Conservation (phyloP, 1,140 invertebrate genomes). For the Brachionus sp. region DNA sequence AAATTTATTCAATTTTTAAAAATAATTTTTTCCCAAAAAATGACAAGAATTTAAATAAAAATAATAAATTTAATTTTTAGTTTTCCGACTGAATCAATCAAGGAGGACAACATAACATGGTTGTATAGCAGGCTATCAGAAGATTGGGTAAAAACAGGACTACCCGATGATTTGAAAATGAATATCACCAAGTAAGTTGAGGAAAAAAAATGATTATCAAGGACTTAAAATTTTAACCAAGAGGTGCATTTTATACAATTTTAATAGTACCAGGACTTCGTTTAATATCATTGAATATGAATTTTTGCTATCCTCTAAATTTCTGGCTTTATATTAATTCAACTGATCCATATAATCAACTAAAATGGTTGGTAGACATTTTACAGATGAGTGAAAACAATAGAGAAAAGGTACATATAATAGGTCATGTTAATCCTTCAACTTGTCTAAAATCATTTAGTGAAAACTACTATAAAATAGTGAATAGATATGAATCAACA, state of each 20-base stretch:
- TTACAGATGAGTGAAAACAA: constrained; percentile 85
- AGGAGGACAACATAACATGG: constrained; percentile 34
- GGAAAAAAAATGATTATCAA: neutral
- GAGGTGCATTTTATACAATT: constrained; percentile 39
- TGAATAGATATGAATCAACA: constrained; percentile 58
- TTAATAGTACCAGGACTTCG: constrained; percentile 60
- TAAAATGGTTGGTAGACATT: constrained; percentile 71
- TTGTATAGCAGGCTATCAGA: constrained; percentile 19
- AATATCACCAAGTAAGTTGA: constrained; percentile 31
- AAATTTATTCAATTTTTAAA: neutral
- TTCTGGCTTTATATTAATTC: constrained; percentile 90
- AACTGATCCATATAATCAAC: constrained; percentile 86
- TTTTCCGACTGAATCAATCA: constrained; percentile 24
- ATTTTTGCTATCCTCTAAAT: constrained; percentile 59
- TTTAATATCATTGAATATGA: constrained; percentile 63
- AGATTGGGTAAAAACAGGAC: constrained; percentile 33
- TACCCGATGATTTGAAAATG: neutral
- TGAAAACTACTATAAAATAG: constrained; percentile 61
- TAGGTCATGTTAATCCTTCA: constrained; percentile 90
- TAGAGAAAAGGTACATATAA: constrained; percentile 86
- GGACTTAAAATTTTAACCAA: neutral
- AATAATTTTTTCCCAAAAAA: neutral
- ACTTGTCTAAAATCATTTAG: constrained; percentile 65
- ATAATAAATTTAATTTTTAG: constrained; percentile 4
- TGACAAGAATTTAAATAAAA: too few relatives aligned